These are phyloP conservation scores for Drosophila lacteicornis DNA, from an alignment of 1,140 invertebrate genomes.

Conservation along the genomic window DNA sequence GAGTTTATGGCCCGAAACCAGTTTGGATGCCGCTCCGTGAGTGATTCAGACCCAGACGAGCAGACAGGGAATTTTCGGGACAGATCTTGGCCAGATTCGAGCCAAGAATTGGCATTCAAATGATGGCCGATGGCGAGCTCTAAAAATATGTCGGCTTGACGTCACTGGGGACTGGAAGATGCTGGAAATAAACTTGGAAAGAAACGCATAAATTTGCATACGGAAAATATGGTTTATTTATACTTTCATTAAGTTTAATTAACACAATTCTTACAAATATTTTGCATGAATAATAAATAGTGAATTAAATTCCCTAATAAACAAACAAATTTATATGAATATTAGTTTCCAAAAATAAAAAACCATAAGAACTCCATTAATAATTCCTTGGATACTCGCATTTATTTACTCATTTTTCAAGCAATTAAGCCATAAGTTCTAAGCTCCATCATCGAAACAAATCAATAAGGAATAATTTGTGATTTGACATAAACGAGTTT, in stretches of 20 bases:
- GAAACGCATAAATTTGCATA: constrained; percentile 1
- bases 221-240: neutral
- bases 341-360: too few species aligned
- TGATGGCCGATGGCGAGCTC: neutral
- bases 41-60: constrained; percentile 29
- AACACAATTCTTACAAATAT: neutral
- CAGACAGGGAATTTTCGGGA: constrained; percentile 1
- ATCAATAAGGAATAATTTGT: constrained; percentile 23
- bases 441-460: constrained; percentile 10
- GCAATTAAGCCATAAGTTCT: constrained; percentile 15
- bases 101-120: neutral
- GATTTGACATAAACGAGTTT: constrained; percentile 26
- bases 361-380: neutral
- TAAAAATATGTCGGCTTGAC: constrained; percentile 2
- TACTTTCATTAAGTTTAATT: neutral
- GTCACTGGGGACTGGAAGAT: neutral
- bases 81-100: neutral
- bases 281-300: neutral
- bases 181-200: neutral
- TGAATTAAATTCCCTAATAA: neutral
- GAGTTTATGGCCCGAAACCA: constrained; percentile 23
- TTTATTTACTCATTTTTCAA: constrained; percentile 13
- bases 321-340: constrained; percentile 5
- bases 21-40: constrained; percentile 9
- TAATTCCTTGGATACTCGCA: neutral